Percentiles rank a stretch among this genome's conserved stretches.
Conservation (phyloP, 2,888 invertebrate genomes). For the Heliconius charithonia region DNA sequence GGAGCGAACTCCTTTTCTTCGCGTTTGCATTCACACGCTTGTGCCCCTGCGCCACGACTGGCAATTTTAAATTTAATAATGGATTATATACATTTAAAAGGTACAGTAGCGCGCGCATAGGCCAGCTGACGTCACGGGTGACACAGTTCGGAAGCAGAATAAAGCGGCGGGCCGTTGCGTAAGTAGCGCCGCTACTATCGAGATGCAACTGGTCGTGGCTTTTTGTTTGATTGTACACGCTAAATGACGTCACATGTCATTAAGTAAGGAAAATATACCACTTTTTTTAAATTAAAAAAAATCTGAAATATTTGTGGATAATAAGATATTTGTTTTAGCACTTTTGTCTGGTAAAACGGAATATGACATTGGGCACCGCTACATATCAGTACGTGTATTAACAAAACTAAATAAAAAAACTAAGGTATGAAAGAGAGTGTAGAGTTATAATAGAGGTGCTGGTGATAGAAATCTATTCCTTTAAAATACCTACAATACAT, state of each 20-base stretch:
- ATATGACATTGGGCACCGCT: neutral
- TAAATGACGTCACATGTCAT: neutral
- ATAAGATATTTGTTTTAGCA: neutral
- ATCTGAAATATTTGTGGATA: too few species aligned
- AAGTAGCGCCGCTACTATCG: constrained; percentile 12
- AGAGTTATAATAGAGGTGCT: neutral
- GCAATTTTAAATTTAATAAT: too few species aligned
- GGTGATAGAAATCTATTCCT: neutral
- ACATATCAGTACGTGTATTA: too few species aligned
- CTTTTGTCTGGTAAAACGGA: neutral
- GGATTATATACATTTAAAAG: neutral
- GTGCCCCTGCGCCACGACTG: too few species aligned
- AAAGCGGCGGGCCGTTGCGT: constrained; percentile 6
- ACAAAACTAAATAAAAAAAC: neutral
- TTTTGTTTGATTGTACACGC: constrained; percentile 19
- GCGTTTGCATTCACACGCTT: too few species aligned
- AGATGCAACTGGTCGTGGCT: constrained; percentile 22
- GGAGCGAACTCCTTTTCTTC: neutral
- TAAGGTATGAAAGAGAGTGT: neutral
- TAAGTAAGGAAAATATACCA: neutral
- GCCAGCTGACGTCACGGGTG: constrained; percentile 62
- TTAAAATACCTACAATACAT: too few species aligned
- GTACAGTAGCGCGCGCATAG: neutral
- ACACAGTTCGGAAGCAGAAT: constrained; percentile 63
- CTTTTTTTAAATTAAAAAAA: too few species aligned